A percentile compares a stretch with the other conserved stretches of the same genome.
Conservation (phyloP, 1,140 invertebrate species). For the Camponotus vicinus region DNA sequence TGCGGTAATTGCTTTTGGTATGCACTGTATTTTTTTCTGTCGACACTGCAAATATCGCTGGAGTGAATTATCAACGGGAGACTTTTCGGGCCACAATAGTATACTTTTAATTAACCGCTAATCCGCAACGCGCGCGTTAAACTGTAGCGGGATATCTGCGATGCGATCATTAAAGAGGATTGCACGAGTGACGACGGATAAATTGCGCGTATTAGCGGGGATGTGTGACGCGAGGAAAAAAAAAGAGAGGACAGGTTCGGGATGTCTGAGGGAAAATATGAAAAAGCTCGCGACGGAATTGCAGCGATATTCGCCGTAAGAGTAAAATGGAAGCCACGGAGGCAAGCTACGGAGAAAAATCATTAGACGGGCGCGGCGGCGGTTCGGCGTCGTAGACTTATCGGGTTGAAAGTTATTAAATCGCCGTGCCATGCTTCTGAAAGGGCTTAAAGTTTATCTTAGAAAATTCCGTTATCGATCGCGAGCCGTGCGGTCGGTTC, state of each 20-base stretch:
- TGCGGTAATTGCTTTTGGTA: background rate
- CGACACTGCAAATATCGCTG: background rate
- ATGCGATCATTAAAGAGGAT: background rate
- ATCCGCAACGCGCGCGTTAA: constrained; percentile 2
- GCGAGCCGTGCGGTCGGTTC: background rate
- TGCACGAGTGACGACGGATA: background rate
- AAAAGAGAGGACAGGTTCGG: background rate
- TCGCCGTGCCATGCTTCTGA: background rate
- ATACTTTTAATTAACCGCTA: background rate
- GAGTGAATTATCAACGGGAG: constrained; percentile 1
- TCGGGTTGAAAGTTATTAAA: constrained; percentile 31
- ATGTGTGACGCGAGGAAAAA: background rate
- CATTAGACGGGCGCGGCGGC: background rate
- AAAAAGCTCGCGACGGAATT: background rate
- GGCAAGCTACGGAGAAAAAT: background rate
- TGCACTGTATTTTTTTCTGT: background rate
- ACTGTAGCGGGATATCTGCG: background rate
- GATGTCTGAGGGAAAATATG: background rate
- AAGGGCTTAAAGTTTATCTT: constrained; percentile 20
- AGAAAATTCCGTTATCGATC: constrained; percentile 22
- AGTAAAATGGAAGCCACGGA: background rate
- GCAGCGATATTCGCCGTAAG: background rate
- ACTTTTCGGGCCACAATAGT: background rate
- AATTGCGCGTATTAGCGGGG: background rate
- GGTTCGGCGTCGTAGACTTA: background rate